A percentile compares a stretch with the other conserved stretches of the same genome.
These are phyloP conservation scores for Zoanthus gigantus DNA, from an alignment of 92 coral and sea anemone species.

Conservation along the genomic window DNA sequence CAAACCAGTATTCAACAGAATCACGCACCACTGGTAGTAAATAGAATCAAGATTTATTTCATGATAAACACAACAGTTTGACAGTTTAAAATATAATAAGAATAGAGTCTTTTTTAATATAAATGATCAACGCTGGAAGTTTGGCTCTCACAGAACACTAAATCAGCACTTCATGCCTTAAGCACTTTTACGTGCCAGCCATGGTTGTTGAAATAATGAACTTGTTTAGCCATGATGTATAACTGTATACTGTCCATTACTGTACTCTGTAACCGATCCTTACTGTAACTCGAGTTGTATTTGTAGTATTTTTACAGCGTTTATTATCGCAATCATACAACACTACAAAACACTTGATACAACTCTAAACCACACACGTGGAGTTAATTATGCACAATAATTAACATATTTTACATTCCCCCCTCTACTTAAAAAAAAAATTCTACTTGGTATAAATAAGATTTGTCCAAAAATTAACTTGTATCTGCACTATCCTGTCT, in stretches of 20 bases:
- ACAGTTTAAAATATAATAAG: background rate
- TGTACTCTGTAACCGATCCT: background rate
- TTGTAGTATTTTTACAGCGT: too few relatives aligned
- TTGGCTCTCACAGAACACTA: background rate
- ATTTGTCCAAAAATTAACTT: too few relatives aligned
- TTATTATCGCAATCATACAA: too few relatives aligned
- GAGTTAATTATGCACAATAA: too few relatives aligned
- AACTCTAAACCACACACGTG: too few relatives aligned
- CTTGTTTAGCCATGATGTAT: constrained; percentile 5
- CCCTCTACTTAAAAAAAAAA: too few relatives aligned
- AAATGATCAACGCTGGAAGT: background rate
- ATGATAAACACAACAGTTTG: background rate
- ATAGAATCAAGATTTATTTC: background rate
- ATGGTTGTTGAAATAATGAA: background rate
- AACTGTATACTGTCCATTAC: background rate
- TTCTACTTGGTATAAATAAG: too few relatives aligned
- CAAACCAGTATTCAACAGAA: background rate
- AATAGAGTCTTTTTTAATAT: too few relatives aligned
- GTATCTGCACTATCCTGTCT: too few relatives aligned
- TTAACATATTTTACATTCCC: too few relatives aligned
- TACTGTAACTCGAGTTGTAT: background rate
- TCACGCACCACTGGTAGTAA: background rate
- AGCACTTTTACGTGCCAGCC: background rate
- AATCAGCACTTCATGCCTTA: constrained; percentile 1
- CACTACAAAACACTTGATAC: too few relatives aligned